These are phyloP conservation scores for Dendroctonus ponderosae DNA, from an alignment of 1,140 invertebrate species.

Conservation along the genomic window DNA sequence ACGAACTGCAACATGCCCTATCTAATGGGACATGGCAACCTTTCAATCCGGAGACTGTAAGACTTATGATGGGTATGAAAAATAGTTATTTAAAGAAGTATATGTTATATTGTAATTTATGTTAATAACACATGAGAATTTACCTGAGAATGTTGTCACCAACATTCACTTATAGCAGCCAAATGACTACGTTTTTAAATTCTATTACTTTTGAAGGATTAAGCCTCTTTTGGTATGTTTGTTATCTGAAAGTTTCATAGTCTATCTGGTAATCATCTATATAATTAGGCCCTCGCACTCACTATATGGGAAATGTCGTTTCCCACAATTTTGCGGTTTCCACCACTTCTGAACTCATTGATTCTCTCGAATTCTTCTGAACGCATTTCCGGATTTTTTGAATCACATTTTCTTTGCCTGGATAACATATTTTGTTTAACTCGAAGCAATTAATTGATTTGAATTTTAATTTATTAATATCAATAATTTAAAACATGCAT, in stretches of 20 bases:
- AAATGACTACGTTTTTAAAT: background rate
- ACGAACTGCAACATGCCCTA: conserved; percentile 88
- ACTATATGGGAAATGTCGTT: no score
- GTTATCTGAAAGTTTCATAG: background rate
- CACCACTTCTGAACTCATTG: background rate
- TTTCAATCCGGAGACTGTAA: conserved; percentile 96
- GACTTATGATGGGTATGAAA: conserved; percentile 85
- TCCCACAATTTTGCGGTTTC: background rate
- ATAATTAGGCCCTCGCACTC: no score
- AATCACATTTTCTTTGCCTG: conserved; percentile 2
- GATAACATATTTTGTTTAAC: background rate
- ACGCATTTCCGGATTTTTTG: background rate
- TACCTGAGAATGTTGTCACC: background rate
- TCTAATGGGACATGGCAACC: conserved; percentile 98
- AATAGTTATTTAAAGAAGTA: background rate
- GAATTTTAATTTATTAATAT: background rate
- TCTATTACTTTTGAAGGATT: background rate
- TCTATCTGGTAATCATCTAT: no score
- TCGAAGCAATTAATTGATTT: background rate
- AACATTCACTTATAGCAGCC: background rate
- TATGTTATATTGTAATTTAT: background rate
- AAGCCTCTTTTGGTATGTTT: background rate
- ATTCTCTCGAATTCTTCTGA: background rate
- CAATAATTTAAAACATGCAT: background rate
- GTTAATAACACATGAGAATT: background rate